phyloP scores from a whole-genome alignment of 1,140 invertebrate genomes.

The Philopotamus ludificatus region DNA sequence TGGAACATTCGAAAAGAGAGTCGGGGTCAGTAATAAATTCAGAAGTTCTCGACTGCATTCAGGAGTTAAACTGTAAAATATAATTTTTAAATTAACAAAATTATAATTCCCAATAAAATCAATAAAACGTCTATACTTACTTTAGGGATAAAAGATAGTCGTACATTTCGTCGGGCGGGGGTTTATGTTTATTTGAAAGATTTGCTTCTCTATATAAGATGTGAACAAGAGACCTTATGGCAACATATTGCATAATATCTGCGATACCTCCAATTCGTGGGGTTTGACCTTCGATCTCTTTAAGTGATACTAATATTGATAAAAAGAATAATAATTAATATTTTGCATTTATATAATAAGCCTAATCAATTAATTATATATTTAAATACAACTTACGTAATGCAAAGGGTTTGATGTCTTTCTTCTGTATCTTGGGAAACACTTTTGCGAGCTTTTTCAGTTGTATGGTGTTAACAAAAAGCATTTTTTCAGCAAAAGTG shows the following conservation, averaged over 20 bases:
- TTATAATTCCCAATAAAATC: neutral
- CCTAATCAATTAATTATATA: neutral
- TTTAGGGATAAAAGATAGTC: conserved; percentile 12
- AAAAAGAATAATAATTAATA: neutral
- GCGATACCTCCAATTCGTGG: conserved; percentile 10
- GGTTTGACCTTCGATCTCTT: conserved; percentile 22
- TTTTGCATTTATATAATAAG: neutral
- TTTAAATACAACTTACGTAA: neutral
- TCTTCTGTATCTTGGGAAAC: conserved; percentile 16
- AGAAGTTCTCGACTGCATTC: conserved; percentile 19
- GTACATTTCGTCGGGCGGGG: conserved; percentile 13
- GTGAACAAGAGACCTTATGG: conserved; percentile 15
- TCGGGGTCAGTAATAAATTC: conserved; percentile 5
- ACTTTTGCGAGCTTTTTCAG: conserved; percentile 14
- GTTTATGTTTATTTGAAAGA: conserved; percentile 19
- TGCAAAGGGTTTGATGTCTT: conserved; percentile 18
- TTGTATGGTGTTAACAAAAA: conserved; percentile 18
- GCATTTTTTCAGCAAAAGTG: conserved; percentile 24
- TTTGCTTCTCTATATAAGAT: conserved; percentile 19
- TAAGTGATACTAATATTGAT: conserved; percentile 9
- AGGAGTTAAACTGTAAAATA: conserved; percentile 6
- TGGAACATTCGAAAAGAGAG: conserved; percentile 16
- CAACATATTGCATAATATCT: conserved; percentile 21
- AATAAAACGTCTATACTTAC: too few relatives aligned
- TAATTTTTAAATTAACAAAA: neutral